Evolutionary conservation across 2,113 vertebrate species (phyloP).

Genomic region (Halichoeres trimaculatus): DNA sequence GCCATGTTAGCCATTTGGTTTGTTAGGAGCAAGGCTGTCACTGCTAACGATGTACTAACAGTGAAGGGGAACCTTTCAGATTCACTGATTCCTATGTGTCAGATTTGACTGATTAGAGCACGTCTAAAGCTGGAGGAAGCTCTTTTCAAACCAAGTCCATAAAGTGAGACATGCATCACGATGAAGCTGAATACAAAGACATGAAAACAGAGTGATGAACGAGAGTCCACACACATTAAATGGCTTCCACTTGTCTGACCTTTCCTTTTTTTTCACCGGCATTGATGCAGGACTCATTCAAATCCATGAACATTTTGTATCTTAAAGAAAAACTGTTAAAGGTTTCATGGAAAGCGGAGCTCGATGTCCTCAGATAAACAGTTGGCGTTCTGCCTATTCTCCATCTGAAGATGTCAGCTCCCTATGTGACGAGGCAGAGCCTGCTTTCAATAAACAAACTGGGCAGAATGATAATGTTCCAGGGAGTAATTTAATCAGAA

Average conservation of each 20-base stretch:
- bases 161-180: neutral
- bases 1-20: conserved; percentile 36
- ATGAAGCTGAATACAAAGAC: neutral
- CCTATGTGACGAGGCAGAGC: conserved; percentile 49
- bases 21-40: conserved; percentile 36
- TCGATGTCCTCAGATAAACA: conserved; percentile 40
- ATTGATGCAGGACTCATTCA: neutral
- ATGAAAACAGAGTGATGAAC: neutral
- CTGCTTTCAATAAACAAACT: conserved; percentile 60
- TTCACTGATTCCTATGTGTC: conserved; percentile 38
- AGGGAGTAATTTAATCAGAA: conserved; percentile 81
- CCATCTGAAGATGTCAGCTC: conserved; percentile 26
- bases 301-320: neutral
- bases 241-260: neutral
- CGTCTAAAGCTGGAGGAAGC: conserved; percentile 5
- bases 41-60: conserved; percentile 36
- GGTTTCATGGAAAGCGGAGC: neutral
- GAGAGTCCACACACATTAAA: neutral
- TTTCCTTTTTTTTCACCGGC: neutral
- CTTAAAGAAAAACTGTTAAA: too few species aligned
- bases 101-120: conserved; percentile 11
- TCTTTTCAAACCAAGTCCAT: neutral
- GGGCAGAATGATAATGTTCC: conserved; percentile 72
- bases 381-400: conserved; percentile 30
- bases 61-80: conserved; percentile 37